Evolutionary conservation across 2,797 vertebrate genomes (phyloP), one percentile per base, ranked within the genome.

Genomic region (Paguma larvata): DNA sequence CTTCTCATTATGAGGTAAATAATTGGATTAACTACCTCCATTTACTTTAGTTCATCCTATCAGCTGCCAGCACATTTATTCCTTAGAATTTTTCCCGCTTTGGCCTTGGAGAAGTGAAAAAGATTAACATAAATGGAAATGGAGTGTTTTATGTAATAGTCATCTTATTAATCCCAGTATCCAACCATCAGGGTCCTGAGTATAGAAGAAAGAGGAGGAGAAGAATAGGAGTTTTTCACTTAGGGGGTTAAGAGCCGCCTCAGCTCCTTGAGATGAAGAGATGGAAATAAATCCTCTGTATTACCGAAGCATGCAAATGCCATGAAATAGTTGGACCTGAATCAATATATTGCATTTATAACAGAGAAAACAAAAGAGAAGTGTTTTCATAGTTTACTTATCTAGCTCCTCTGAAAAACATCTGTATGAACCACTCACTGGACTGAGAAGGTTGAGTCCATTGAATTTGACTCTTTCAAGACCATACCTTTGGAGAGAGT

Each of bases 291-390:
- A 98, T 98, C 97, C 93, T 97, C 91, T 93, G 94, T 97, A 92
- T 98, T 98, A 97, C 65, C 98, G 97, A 98, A 98, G 95, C 16
- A 41, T 97, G 97, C 85, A 95, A 98, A 97, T 73, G 85, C 96
- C 86, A 94, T 98, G 96, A 96, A 98, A 97, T 95, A 98, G 93
- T 44, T 89, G 95, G 95, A 75, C 62, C 41, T 92, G 96, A 98
- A 98, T 98, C 98, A 98, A 98, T 98, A 98, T 68, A 96, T 97
- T 98, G 90, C 95, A 97, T 98, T 98, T 98, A 95, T n/a, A 96
- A 96, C 82, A 94, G 63, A 96, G 80, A 96, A 75, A 65, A 82
- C 95, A 91, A 92, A 89, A 96, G 44, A 97, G 96, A 98, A 97
- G 9, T 93, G 80, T 97, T 97, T 97, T 94, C 89, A 70, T 87